A percentile compares a stretch with the other conserved stretches of the same genome.
Conservation (phyloP, 2,888 invertebrate genomes). For the Hyposoter didymator region DNA sequence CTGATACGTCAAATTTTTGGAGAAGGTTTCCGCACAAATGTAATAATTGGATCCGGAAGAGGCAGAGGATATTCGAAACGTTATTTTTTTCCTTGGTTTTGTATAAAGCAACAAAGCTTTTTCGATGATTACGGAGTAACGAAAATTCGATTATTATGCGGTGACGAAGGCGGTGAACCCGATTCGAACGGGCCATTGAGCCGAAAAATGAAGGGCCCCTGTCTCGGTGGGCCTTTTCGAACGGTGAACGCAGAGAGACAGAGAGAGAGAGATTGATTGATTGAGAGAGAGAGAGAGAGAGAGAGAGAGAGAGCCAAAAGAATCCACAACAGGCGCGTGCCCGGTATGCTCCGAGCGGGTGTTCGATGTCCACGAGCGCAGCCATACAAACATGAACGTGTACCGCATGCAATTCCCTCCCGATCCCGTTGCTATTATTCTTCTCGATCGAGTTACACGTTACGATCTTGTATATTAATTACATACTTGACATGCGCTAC, state of each 20-base stretch:
- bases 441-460: conserved; percentile 66
- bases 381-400: conserved; percentile 58
- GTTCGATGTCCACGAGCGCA: conserved; percentile 61
- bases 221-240: conserved; percentile 29
- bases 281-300: conserved; percentile 14
- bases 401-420: conserved; percentile 47
- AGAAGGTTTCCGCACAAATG: background rate
- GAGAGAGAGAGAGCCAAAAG: conserved; percentile 4
- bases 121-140: conserved; percentile 22
- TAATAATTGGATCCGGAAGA: conserved; percentile 28
- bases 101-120: conserved; percentile 14
- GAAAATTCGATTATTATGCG: conserved; percentile 32
- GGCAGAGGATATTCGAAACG: background rate
- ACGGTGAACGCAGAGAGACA: conserved; percentile 42
- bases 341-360: conserved; percentile 63
- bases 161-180: conserved; percentile 40
- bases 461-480: conserved; percentile 67
- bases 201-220: conserved; percentile 53
- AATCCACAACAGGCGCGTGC: conserved; percentile 66
- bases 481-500: conserved; percentile 52
- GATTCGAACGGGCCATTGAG: conserved; percentile 57
- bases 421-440: conserved; percentile 33
- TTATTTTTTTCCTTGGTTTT: conserved; percentile 9
- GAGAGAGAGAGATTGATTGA: too few species aligned
- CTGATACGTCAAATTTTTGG: conserved; percentile 9